Evolutionary conservation across 2,797 vertebrate species (phyloP).

Genomic region (Varecia variegata): DNA sequence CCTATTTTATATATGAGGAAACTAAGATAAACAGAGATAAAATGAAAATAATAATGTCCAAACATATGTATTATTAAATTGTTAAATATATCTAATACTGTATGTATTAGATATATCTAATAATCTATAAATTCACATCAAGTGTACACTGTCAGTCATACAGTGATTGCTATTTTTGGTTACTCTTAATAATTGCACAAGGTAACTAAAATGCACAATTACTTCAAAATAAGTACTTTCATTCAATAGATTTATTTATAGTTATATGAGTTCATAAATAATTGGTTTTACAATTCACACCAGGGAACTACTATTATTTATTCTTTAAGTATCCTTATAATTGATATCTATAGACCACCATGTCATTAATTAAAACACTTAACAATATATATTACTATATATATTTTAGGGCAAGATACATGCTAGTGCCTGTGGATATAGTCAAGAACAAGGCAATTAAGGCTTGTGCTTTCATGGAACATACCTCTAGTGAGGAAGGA

Average conservation of each 20-base stretch:
- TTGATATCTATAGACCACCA: background rate
- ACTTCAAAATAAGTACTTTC: constrained; percentile 10
- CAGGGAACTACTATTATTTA: background rate
- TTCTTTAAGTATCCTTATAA: background rate
- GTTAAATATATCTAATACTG: background rate
- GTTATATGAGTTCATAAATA: background rate
- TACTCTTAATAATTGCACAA: background rate
- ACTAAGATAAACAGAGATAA: background rate
- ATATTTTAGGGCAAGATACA: background rate
- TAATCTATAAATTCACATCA: background rate
- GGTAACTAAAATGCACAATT: background rate
- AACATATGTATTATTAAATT: background rate
- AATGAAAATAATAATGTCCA: background rate
- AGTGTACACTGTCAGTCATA: background rate
- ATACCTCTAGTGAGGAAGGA: background rate
- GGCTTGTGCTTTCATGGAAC: background rate
- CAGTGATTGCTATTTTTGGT: background rate
- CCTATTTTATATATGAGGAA: background rate
- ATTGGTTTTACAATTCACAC: background rate
- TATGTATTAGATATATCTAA: background rate
- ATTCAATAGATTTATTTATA: background rate
- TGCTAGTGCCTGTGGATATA: background rate
- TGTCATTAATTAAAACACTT: background rate
- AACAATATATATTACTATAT: background rate
- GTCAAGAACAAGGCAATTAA: background rate